Percentiles rank a stretch among this genome's conserved stretches.
phyloP scores from a whole-genome alignment of 2,888 invertebrate species.

The Mechanitis mazaeus region DNA sequence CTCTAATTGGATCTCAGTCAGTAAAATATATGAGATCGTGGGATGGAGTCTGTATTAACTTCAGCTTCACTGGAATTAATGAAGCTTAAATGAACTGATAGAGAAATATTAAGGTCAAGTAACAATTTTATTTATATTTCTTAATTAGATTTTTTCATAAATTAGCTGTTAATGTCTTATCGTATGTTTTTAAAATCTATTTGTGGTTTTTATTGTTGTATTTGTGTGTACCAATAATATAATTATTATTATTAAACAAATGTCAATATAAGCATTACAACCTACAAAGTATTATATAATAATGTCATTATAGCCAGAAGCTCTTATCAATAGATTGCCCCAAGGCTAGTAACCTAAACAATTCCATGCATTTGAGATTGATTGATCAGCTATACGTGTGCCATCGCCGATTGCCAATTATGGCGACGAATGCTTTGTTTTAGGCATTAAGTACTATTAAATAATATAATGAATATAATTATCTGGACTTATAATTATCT shows the following conservation, averaged over 20 bases:
- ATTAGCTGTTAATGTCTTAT: no score
- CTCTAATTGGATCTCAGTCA: slow-evolving; percentile 26
- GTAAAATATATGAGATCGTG: slow-evolving; percentile 19
- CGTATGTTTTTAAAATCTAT: no score
- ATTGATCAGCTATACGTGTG: slow-evolving; percentile 43
- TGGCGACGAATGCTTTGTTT: slow-evolving; percentile 13
- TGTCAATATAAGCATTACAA: background rate
- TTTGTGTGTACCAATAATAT: background rate
- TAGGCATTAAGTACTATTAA: background rate
- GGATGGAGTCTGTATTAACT: slow-evolving; percentile 3
- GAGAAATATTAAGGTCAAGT: background rate
- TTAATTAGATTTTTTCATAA: no score
- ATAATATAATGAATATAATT: no score
- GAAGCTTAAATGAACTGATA: background rate
- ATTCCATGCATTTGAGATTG: slow-evolving; percentile 68
- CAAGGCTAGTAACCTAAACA: slow-evolving; percentile 41
- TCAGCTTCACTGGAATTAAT: background rate
- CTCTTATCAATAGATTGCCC: slow-evolving; percentile 32
- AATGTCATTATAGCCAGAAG: slow-evolving; percentile 33
- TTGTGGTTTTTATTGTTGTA: background rate
- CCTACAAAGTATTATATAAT: slow-evolving; percentile 14
- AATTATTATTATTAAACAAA: background rate
- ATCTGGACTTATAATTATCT: no score
- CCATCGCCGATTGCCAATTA: slow-evolving; percentile 30
- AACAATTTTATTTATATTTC: no score